Conservation (phyloP, 92 coral and sea anemone genomes). For the Zoanthus gigantus region DNA sequence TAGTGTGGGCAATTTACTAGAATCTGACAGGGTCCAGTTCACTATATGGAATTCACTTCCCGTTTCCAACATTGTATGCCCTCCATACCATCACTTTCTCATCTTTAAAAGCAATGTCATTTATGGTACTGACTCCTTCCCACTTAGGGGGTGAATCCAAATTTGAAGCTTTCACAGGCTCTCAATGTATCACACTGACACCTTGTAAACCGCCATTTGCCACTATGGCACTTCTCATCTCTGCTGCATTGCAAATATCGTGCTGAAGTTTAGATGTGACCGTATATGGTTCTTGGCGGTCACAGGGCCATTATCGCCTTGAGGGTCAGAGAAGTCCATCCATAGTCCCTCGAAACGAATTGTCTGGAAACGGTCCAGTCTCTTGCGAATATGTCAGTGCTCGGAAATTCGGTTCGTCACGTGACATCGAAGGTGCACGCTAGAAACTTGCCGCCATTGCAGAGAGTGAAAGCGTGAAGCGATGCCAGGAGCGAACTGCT, state of each 20-base stretch:
- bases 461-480: neutral
- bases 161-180: no score
- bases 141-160: neutral
- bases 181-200: neutral
- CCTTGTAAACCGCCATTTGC: no score
- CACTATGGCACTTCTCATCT: no score
- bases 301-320: conserved; percentile 3
- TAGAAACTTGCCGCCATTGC: conserved; percentile 5
- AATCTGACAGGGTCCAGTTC: neutral
- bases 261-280: neutral
- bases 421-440: conserved; percentile 24
- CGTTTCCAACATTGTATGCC: neutral
- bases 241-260: no score
- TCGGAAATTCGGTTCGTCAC: neutral
- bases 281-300: neutral
- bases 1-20: neutral
- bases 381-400: conserved; percentile 37
- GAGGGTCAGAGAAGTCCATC: neutral
- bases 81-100: neutral
- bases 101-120: neutral
- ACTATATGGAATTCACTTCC: neutral
- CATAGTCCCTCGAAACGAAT: neutral
- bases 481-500: conserved; percentile 2
- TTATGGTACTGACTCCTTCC: neutral
- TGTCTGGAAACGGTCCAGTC: conserved; percentile 30